Evolutionary conservation across 2,113 vertebrate species (phyloP), one percentile per base, ranked within the genome.

Genomic region (Balaeniceps rex): DNA sequence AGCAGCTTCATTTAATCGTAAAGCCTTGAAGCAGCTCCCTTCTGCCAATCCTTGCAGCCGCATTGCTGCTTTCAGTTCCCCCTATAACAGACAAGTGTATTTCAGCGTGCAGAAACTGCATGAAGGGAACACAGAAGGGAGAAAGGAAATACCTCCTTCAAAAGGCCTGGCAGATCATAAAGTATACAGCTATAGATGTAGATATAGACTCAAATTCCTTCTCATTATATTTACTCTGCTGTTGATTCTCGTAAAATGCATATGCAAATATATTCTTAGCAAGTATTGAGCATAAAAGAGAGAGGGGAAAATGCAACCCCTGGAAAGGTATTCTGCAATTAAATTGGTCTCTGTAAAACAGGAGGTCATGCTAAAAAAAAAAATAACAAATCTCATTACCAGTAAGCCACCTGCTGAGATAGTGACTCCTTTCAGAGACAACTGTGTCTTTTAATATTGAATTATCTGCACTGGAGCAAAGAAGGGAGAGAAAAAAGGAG

Each of bases 51-150:
- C 91, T 51, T 44, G 87, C 91, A 97, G 85, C 91, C 91, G 93
- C 96, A 95, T 85, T 97, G 94, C 94, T 95, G 94, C 94, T 95
- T 92, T 83, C 93, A 54, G 47, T 71, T 94, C 91, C 77, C 80
- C 66, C 8, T 14, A 24, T 51, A 58, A 83, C 51, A 93, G 87
- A 60, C 74, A 93, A 94, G 51, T 74, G 31, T 68, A 58, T 95
- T 74, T 88, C 94, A 55, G 81, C 4, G 3, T 77, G 90, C 75
- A 81, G 71, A 87, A 96, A 87, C 47, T 68, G 74, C 86, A 85
- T 21, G 54, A 55, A 71, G 66, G 74, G 80, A 92, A 57, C 69
- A 61, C 51, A 63, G 76, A 74, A 76, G 26, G 57, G 6, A 91
- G 57, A 63, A 83, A 75, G 66, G 38, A 93, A 95, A 68, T 5